These are phyloP conservation scores for Saimiri boliviensis DNA, from an alignment of 2,113 vertebrate genomes.

Conservation along the genomic window DNA sequence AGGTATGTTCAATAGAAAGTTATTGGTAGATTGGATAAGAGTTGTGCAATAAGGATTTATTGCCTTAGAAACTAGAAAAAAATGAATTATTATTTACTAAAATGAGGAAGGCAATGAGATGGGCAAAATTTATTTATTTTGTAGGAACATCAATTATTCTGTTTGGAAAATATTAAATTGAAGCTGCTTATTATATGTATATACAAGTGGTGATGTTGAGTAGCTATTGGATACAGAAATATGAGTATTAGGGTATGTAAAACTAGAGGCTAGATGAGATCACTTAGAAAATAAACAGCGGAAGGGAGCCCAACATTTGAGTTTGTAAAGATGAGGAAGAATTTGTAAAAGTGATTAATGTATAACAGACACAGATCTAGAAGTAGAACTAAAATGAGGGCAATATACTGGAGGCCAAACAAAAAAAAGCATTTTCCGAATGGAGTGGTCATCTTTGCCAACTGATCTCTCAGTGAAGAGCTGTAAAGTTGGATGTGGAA, in stretches of 20 bases:
- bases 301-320: background rate
- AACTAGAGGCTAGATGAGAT: background rate
- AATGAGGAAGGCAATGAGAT: background rate
- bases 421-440: background rate
- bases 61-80: background rate
- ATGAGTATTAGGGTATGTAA: background rate
- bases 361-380: background rate
- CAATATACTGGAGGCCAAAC: background rate
- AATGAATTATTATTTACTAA: background rate
- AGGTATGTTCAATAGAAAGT: background rate
- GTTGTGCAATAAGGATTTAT: background rate
- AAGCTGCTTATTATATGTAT: background rate
- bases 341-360: background rate
- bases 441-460: background rate
- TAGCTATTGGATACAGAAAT: background rate
- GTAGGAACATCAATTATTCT: background rate
- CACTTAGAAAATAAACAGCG: background rate
- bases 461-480: background rate
- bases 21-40: background rate
- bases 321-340: background rate
- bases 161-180: background rate
- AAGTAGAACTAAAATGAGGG: background rate
- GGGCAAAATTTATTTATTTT: background rate
- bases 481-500: background rate
- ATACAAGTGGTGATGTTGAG: background rate